These are phyloP conservation scores for Pygmarrhopalites habei DNA, from an alignment of 1,140 invertebrate species.

Conservation along the genomic window DNA sequence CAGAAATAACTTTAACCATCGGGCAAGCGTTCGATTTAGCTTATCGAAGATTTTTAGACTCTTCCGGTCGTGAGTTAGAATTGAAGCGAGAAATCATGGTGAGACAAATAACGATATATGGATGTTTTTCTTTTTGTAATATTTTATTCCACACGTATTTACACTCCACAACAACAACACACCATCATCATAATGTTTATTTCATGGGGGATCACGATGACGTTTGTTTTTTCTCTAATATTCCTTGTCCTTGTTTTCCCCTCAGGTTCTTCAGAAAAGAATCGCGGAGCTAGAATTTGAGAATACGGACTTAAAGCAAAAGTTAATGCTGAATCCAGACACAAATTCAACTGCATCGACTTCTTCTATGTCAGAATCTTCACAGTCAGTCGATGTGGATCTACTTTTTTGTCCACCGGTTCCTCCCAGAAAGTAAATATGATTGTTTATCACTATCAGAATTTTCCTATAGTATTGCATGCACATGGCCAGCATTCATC, in stretches of 20 bases:
- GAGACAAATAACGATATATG: too few relatives aligned
- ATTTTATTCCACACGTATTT: too few relatives aligned
- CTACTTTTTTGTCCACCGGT: constrained; percentile 47
- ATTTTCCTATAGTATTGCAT: too few relatives aligned
- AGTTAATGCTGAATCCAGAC: constrained; percentile 48
- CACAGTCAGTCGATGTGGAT: constrained; percentile 7
- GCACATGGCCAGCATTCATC: too few relatives aligned
- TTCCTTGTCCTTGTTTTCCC: too few relatives aligned
- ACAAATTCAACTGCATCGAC: constrained; percentile 42
- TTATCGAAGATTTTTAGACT: constrained; percentile 73
- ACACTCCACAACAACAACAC: too few relatives aligned
- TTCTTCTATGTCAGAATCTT: constrained; percentile 16
- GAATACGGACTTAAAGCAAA: constrained; percentile 59
- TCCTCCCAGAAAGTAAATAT: constrained; percentile 53
- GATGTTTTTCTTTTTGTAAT: too few relatives aligned
- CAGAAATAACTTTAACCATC: constrained; percentile 93
- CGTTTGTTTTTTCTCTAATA: too few relatives aligned
- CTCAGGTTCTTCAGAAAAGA: constrained; percentile 64
- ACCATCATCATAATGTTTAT: too few relatives aligned
- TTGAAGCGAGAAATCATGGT: constrained; percentile 60
- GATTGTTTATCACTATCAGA: too few relatives aligned
- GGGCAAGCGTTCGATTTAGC: constrained; percentile 95
- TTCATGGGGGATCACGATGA: too few relatives aligned
- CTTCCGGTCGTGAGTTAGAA: constrained; percentile 66
- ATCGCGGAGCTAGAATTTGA: constrained; percentile 64